Conservation (phyloP, 1,140 invertebrate genomes). For the Chrysomallon squamiferum region DNA sequence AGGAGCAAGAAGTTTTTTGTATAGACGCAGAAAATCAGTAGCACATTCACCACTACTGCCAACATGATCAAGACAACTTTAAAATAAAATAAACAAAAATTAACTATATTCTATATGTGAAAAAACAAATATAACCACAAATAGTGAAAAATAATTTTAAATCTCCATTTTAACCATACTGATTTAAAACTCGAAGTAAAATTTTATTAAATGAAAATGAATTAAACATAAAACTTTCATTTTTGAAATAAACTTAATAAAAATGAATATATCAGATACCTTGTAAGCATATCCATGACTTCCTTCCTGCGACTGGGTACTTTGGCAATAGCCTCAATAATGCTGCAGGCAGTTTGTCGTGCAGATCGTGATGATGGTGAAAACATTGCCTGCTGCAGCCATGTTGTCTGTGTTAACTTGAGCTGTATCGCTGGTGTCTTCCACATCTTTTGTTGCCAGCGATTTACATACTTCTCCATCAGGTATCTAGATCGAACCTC, state of each 20-base stretch:
- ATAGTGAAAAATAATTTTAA: too few relatives aligned
- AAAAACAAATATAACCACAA: too few relatives aligned
- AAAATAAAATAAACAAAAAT: neutral
- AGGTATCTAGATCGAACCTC: constrained; percentile 71
- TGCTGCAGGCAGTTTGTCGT: constrained; percentile 85
- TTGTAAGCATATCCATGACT: constrained; percentile 85
- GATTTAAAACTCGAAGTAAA: too few relatives aligned
- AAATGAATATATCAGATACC: constrained; percentile 25
- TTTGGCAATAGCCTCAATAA: constrained; percentile 81
- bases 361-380: constrained; percentile 88
- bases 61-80: constrained; percentile 76
- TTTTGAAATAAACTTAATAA: too few relatives aligned
- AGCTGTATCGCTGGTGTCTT: constrained; percentile 45
- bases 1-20: constrained; percentile 79
- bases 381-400: constrained; percentile 89
- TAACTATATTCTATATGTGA: too few relatives aligned
- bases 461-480: constrained; percentile 77
- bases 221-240: too few relatives aligned
- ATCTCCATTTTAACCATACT: too few relatives aligned
- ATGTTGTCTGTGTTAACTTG: constrained; percentile 69
- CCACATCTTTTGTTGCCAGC: constrained; percentile 65
- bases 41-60: constrained; percentile 79
- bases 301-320: constrained; percentile 56
- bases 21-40: constrained; percentile 79
- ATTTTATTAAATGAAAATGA: too few relatives aligned